Conservation (phyloP, 2,113 vertebrate genomes). For the Silurus glanis region DNA sequence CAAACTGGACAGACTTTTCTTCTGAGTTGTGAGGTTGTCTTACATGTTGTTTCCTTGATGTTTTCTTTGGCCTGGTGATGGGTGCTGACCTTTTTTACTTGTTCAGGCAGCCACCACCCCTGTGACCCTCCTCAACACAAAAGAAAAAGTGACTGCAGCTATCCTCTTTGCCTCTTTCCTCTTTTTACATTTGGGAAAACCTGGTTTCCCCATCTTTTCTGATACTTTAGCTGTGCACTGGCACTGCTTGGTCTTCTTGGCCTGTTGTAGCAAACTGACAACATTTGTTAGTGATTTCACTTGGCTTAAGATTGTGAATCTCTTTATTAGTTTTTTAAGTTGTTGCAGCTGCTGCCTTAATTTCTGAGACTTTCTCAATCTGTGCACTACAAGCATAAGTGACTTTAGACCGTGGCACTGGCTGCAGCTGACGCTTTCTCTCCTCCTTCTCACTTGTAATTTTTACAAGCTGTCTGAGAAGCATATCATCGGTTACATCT, state of each 20-base stretch:
- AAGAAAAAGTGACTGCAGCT: constrained; percentile 40
- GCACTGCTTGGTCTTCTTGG: neutral
- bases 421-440: neutral
- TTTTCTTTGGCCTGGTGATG: too few relatives aligned
- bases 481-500: neutral
- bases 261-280: too few relatives aligned
- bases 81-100: too few relatives aligned
- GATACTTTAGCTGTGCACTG: neutral
- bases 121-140: constrained; percentile 35
- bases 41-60: too few relatives aligned
- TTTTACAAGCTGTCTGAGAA: neutral
- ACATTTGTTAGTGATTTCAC: too few relatives aligned
- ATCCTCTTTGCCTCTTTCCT: neutral
- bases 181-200: constrained; percentile 5
- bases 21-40: too few relatives aligned
- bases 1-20: too few relatives aligned
- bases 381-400: neutral
- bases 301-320: neutral
- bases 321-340: neutral
- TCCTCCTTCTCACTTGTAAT: neutral
- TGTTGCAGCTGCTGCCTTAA: too few relatives aligned
- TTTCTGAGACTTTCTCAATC: too few relatives aligned
- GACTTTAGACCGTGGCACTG: neutral
- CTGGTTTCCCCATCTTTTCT: neutral
- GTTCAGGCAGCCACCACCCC: constrained; percentile 37